Base-by-base conservation (phyloP, 1,140 invertebrate species). In the Drosophila tsacasi region DNA sequence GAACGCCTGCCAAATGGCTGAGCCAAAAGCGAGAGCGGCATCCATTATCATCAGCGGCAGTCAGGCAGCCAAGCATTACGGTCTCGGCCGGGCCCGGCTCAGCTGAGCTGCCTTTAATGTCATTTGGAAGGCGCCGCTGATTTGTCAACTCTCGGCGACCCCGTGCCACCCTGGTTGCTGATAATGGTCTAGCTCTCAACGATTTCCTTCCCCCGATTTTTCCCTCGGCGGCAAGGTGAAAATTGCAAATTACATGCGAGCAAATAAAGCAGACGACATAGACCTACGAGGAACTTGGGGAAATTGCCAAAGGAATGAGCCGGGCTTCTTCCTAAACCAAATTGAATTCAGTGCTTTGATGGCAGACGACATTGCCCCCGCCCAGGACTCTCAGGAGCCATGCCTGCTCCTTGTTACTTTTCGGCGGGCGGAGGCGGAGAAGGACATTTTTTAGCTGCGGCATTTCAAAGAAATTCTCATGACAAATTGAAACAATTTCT, bases 401-500 rank as follows among this genome's bases (percentile, higher is more conserved):
- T 44, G 30, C 40, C 52, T 10, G 39, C 27, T 27, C 35, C 50
- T 39, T n/a, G 27, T 21, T 13, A 50, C 12, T n/a, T 35, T 19
- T 23, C 27, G 27, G 21, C 7, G 0, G 30, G 37, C 42, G 17
- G 42, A 30, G 76, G 52, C 27, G 54, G 42, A 25, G 35, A 25
- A 25, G 54, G 35, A 61, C 58, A 75, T 72, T 79, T 71, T 60
- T 79, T 66, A 67, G 74, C 74, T 23, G 74, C 27, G 61, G 71
- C 84, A 76, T 84, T 79, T 89, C 85, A 90, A 89, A 90, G 81
- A 81, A 90, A 90, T 90, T 90, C 85, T 90, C 85, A 85, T 90
- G 85, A 90, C 85, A 90, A 90, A 90, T 90, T 90, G 85, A 90
- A 85, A 90, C 82, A 90, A 90, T 90, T 90, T 90, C 81, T 90